Base-by-base conservation (phyloP, 2,113 vertebrate species). In the Rhadina sibilatrix region DNA sequence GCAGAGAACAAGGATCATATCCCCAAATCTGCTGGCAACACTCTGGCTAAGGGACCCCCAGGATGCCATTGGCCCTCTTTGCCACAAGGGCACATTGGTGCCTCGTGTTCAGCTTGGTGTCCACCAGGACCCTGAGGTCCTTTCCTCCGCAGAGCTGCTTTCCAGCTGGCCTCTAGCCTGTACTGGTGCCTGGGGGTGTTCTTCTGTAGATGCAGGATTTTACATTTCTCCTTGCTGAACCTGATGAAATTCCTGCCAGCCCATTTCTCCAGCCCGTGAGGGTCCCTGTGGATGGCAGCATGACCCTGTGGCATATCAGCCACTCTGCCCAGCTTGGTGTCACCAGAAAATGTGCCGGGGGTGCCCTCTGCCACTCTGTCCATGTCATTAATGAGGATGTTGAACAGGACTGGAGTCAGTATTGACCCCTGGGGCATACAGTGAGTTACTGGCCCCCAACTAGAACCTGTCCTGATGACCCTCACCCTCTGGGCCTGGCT, bases 251-350 rank as follows among this genome's bases (percentile, higher is more conserved):
- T 54, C 47, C n/a, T 76, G 31, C 10, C 11, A 61, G 47, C 21
- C 16, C 14, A 54, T 23, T 54, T 70, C 47, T 93, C 38, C 57
- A 71, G 31, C 27, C 42, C 53, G 9, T 33, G 2, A 1, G 33
- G 19, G 22, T 61, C 52, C 24, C 31, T 53, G 37, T 53, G 65
- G 47, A 30, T 8, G 16, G 31, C 61, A 86, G 10, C 31, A 37
- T 0, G 6, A 53, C 2, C 4, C 9, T 52, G 10, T 61, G 87
- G 12, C 4, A 0, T 21, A 63, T n/a, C 40, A 65, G n/a, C 14
- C 46, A 56, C 40, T 74, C 56, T 11, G 14, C 11, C 7, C n/a
- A 31, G 22, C 22, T 40, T 59, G 42, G 22, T 46, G 25, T 20
- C 42, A 63, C 21, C 53, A 11, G 37, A 22, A 59, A 37, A 38